A percentile compares a stretch with the other conserved stretches of the same genome.
These are phyloP conservation scores for Cotesia congregata DNA, from an alignment of 2,888 invertebrate genomes.

Conservation along the genomic window DNA sequence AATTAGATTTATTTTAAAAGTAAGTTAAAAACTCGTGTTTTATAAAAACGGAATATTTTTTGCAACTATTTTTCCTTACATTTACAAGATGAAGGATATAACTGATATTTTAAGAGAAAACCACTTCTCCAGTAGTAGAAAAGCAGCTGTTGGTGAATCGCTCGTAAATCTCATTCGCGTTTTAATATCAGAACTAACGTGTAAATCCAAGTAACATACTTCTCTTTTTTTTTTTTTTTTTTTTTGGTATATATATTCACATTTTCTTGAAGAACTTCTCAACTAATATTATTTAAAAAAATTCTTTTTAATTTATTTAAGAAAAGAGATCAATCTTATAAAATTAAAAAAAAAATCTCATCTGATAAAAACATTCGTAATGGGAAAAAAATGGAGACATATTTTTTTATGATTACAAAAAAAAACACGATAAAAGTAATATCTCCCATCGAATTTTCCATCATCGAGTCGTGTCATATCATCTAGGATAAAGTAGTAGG, in stretches of 20 bases:
- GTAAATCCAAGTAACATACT: slow-evolving; percentile 53
- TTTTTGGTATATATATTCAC: slow-evolving; percentile 2
- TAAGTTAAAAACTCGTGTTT: not conserved
- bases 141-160: slow-evolving; percentile 27
- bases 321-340: not conserved
- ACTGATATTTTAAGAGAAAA: slow-evolving; percentile 20
- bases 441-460: slow-evolving; percentile 6
- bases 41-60: not conserved
- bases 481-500: slow-evolving; percentile 4
- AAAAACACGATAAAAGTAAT: not conserved
- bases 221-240: slow-evolving; percentile 14
- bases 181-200: slow-evolving; percentile 58
- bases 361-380: not conserved
- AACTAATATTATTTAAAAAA: not conserved
- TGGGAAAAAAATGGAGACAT: not conserved
- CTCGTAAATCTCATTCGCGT: slow-evolving; percentile 60
- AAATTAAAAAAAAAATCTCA: not conserved
- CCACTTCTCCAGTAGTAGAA: not conserved
- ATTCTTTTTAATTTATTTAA: not conserved
- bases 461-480: slow-evolving; percentile 9
- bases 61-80: not conserved
- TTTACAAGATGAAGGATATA: slow-evolving; percentile 11
- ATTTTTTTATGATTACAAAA: not conserved
- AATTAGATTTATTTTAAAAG: too few species aligned
- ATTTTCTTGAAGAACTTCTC: slow-evolving; percentile 4